Evolutionary conservation across 2,888 invertebrate species (phyloP), one percentile per base, ranked within the genome.

Genomic region (Frankliniella fusca): DNA sequence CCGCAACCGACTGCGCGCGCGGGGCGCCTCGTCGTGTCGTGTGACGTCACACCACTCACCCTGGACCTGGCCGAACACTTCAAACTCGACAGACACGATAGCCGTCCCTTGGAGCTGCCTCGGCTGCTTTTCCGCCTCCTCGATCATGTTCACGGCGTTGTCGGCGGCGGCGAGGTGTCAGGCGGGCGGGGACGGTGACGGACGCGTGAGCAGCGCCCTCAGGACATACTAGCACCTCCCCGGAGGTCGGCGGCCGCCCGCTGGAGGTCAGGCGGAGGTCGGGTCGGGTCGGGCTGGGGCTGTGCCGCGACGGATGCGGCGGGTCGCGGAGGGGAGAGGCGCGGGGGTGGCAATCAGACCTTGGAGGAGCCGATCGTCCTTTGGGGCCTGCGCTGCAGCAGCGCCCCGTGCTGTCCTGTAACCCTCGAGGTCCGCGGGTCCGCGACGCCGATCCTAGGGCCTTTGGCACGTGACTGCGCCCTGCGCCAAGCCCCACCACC

Each of bases 21-120:
- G 54, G 8, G 54, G 54, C 54, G 54, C 50, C 50, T 50, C 15
- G 54, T 54, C 2, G 54, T 15, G 54, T 1, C 54, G 5, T 18
- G 61, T 61, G 15, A 38, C 38, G 61, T 61, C 61, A 18, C 54
- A 18, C 61, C 7, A 86, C 88, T 88, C 89, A 96, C 96, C 96
- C 93, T 96, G 96, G 65, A 97, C 96, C 89, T 94, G 93, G 83
- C 97, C 97, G 87, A 91, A 96, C 83, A 97, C 95, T 89, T 97
- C 96, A 87, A 96, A 97, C 86, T 97, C 96, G 79, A 95, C 94
- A 70, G 95, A 94, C 80, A 94, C 92, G 85, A 94, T 86, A 27
- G 89, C 82, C 23, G 70, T 27, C 27, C 70, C 70, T 10, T 27
- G 70, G 70, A 27, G 70, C 70, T 12, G 70, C 70, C 12, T 38